Conservation (phyloP, 2,797 vertebrate genomes). For the Poeciliopsis paucimaculata region DNA sequence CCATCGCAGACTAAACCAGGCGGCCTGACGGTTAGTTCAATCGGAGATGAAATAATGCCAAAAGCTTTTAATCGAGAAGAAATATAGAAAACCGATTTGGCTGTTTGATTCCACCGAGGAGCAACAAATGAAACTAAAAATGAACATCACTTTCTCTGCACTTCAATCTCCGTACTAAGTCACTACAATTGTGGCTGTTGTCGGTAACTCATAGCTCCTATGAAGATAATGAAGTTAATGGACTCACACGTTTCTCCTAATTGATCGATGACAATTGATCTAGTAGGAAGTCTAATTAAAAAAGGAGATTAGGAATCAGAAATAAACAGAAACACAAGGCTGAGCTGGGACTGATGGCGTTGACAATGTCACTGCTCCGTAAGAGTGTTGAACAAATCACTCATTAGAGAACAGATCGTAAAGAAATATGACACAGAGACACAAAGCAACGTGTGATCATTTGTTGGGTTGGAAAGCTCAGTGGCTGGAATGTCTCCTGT, state of each 20-base stretch:
- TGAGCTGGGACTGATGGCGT: background rate
- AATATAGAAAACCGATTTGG: background rate
- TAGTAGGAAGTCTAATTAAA: constrained; percentile 1
- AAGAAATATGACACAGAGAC: background rate
- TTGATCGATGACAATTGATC: background rate
- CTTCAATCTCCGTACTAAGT: background rate
- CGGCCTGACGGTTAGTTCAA: background rate
- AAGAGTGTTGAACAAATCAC: background rate
- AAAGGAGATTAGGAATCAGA: background rate
- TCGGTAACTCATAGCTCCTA: background rate
- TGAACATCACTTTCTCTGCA: background rate
- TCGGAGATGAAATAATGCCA: background rate
- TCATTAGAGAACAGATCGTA: background rate
- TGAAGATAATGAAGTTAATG: background rate
- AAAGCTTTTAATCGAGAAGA: background rate
- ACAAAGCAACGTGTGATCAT: background rate
- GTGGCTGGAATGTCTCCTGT: background rate
- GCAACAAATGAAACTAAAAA: background rate
- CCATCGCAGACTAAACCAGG: background rate
- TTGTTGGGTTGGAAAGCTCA: background rate
- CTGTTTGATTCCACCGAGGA: background rate
- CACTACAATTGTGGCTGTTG: background rate
- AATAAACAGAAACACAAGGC: background rate
- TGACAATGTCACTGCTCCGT: background rate
- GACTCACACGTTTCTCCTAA: background rate